These are phyloP conservation scores for Odobenus rosmarus DNA, from an alignment of 2,113 vertebrate genomes.

Conservation along the genomic window DNA sequence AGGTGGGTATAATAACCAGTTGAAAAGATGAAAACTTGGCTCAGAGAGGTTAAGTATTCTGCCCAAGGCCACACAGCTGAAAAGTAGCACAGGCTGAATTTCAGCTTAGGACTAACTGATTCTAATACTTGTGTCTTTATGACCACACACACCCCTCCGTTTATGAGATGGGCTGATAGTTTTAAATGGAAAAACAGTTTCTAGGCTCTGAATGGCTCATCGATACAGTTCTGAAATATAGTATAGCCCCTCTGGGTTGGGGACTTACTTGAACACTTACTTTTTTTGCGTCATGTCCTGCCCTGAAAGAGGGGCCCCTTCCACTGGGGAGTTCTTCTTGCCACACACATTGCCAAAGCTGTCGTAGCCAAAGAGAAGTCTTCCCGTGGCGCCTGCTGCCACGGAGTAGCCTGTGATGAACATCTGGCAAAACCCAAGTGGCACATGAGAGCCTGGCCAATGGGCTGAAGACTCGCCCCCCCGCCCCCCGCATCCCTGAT, in stretches of 20 bases:
- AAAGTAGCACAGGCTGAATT: neutral
- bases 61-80: neutral
- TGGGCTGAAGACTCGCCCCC: accelerated
- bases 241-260: neutral
- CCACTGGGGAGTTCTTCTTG: constrained; percentile 85
- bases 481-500: neutral
- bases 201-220: neutral
- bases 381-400: constrained; percentile 85
- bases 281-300: constrained; percentile 88
- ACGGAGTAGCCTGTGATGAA: constrained; percentile 88
- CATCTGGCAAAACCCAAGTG: constrained; percentile 79
- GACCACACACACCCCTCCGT: neutral
- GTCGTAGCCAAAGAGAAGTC: constrained; percentile 89
- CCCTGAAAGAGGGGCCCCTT: constrained; percentile 88
- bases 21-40: neutral
- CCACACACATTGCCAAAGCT: constrained; percentile 90
- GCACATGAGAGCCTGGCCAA: neutral
- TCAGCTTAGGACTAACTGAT: neutral
- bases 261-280: constrained; percentile 79
- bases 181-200: neutral
- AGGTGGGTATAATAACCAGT: neutral
- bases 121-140: neutral
- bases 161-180: neutral
- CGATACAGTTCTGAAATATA: neutral
- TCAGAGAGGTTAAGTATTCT: neutral